Conservation (phyloP, 2,888 invertebrate genomes). For the Hydrotaea cyrtoneurina region DNA sequence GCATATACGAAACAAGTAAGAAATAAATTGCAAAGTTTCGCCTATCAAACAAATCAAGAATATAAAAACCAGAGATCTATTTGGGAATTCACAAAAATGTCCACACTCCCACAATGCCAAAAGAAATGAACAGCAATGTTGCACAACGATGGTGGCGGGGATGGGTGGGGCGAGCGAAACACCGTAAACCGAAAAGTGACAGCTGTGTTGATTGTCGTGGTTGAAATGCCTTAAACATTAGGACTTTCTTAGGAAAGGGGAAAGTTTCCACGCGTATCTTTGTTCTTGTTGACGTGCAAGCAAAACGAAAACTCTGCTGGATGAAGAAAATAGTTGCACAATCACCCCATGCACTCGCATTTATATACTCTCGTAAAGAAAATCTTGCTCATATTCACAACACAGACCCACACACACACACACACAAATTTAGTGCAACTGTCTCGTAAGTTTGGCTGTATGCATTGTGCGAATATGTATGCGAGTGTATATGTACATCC, state of each 20-base stretch:
- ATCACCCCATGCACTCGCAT: background rate
- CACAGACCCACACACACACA: slow-evolving; percentile 15
- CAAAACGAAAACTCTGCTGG: slow-evolving; percentile 21
- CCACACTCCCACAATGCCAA: slow-evolving; percentile 1
- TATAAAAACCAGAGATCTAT: slow-evolving; percentile 65
- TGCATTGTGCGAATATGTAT: too few relatives aligned
- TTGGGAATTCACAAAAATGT: slow-evolving; percentile 60
- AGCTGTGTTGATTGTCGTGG: slow-evolving; percentile 54
- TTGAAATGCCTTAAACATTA: slow-evolving; percentile 56
- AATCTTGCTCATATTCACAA: background rate
- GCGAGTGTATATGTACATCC: background rate
- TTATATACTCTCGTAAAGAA: too few relatives aligned
- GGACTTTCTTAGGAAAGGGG: slow-evolving; percentile 32
- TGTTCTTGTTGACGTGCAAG: slow-evolving; percentile 21
- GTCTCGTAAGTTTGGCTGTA: background rate
- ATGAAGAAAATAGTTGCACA: slow-evolving; percentile 4
- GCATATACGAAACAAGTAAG: background rate
- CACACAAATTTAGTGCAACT: background rate
- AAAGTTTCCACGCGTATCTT: slow-evolving; percentile 24
- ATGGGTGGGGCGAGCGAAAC: background rate
- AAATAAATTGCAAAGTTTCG: slow-evolving; percentile 2
- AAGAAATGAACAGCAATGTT: slow-evolving; percentile 3
- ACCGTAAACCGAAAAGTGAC: slow-evolving; percentile 30
- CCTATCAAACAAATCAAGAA: slow-evolving; percentile 65
- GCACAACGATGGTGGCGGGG: background rate